Evolutionary conservation across 2,888 invertebrate genomes (phyloP).

Genomic region (Rhimphoctona megacephalus): DNA sequence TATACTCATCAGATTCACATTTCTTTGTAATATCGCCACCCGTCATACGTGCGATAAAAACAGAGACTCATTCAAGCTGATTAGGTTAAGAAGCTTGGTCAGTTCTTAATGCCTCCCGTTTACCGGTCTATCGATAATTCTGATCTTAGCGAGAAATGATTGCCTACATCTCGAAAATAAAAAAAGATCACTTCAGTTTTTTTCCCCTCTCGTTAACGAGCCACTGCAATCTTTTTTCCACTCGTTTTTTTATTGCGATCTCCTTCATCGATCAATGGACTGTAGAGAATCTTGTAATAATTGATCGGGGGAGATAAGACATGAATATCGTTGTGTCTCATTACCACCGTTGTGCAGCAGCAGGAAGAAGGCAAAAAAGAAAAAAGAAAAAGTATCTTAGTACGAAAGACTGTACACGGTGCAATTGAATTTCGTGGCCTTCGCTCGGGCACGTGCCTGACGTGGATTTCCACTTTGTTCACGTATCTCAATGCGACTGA

Average conservation of each 20-base stretch:
- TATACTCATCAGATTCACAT: not conserved
- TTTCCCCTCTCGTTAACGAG: not conserved
- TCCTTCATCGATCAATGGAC: not conserved
- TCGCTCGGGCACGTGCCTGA: conserved; percentile 64
- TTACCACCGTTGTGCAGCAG: not conserved
- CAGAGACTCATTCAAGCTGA: not conserved
- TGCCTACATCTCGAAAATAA: not conserved
- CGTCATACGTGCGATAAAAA: conserved; percentile 11
- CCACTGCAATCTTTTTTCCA: not conserved
- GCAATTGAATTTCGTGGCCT: conserved; percentile 56
- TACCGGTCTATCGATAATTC: not conserved
- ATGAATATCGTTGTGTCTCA: conserved; percentile 10
- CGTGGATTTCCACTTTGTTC: conserved; percentile 65
- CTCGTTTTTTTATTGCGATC: not conserved
- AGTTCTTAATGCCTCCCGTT: not conserved
- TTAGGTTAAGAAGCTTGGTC: not conserved
- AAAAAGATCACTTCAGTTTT: not conserved
- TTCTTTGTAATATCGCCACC: not conserved
- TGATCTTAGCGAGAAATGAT: not conserved
- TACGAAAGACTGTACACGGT: not conserved
- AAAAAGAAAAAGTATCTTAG: not conserved
- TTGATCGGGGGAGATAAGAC: not conserved
- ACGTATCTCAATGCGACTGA: conserved; percentile 33
- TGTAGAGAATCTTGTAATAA: not conserved
- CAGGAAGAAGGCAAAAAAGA: conserved; percentile 1